Evolutionary conservation across 2,113 vertebrate species (phyloP), one percentile per base, ranked within the genome.

Genomic region (Pygathrix nemaeus): DNA sequence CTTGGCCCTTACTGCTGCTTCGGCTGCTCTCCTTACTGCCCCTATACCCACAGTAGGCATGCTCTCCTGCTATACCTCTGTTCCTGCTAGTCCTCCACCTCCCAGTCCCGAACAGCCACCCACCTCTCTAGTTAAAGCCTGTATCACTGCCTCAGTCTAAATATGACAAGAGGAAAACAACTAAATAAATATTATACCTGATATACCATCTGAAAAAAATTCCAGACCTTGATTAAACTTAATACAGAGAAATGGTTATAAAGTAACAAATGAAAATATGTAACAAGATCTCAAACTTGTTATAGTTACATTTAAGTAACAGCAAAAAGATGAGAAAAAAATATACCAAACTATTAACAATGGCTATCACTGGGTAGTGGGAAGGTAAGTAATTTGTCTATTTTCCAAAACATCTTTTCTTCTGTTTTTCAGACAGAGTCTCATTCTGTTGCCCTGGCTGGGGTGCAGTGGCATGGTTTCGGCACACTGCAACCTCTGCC

Each of bases 321-420:
- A 92, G 43, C 8, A 75, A 92, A 93, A 97, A 92, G 27, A 91
- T 55, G 32, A 95, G 59, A 87, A 86, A 50, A 93, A 94, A 97
- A 96, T 76, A 80, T 40, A 79, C 18, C 80, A 96, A 57, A 52
- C 40, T 76, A 89, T 52, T 93, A 93, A 87, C 11, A 86, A 57
- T 86, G 72, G 83, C 55, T 91, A 84, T 87, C 75, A 85, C 78
- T 94, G 82, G 16, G 61, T 94, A 50, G 40, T 55, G 40, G 64
- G 35, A 92, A 66, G 43, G 83, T 68, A 80, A 21, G 78, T 83
- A 85, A 94, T 73, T 89, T 88, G 81, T 55, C 76, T 93, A 45
- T 93, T 96, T 96, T 85, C 85, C 52, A 95, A 84, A 35, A 64
- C 30, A 2, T 32, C 27, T 30, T 64, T 64, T 25, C 10, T 61